These are phyloP conservation scores for Arvicanthis niloticus DNA, from an alignment of 2,113 vertebrate genomes.

Conservation along the genomic window DNA sequence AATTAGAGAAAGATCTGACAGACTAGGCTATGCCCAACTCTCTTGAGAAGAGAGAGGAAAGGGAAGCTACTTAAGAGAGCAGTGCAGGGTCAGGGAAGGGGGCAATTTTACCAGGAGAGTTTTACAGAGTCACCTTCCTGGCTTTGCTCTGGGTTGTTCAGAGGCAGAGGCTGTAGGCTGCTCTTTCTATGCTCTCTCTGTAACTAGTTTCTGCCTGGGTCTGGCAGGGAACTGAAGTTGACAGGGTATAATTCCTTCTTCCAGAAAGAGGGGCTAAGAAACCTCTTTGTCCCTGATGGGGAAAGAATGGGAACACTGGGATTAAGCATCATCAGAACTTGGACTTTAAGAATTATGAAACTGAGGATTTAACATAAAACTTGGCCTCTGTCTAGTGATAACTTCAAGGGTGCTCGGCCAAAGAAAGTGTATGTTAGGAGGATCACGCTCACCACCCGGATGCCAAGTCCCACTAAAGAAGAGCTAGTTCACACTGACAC, in stretches of 20 bases:
- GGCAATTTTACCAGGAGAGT: no score
- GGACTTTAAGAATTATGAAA: slow-evolving; percentile 4
- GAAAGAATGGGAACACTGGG: background rate
- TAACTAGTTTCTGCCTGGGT: slow-evolving; percentile 12
- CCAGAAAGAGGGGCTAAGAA: background rate
- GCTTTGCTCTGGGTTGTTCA: background rate
- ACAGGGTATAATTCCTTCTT: background rate
- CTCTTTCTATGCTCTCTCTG: background rate
- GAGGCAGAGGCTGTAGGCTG: background rate
- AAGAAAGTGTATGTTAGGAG: background rate
- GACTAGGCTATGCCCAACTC: no score
- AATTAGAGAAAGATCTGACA: no score
- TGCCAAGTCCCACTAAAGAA: background rate
- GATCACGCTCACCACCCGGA: background rate
- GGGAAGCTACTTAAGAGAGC: no score
- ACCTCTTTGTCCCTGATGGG: background rate
- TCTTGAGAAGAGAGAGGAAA: no score
- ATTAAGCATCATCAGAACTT: background rate
- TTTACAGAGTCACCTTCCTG: background rate
- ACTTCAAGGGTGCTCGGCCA: background rate
- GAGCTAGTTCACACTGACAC: background rate
- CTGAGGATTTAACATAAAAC: background rate
- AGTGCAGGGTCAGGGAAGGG: no score
- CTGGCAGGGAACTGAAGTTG: background rate
- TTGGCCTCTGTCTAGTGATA: background rate